Evolutionary conservation across 1,140 invertebrate genomes (phyloP), one percentile per base, ranked within the genome.

Genomic region (Drosophila lini): DNA sequence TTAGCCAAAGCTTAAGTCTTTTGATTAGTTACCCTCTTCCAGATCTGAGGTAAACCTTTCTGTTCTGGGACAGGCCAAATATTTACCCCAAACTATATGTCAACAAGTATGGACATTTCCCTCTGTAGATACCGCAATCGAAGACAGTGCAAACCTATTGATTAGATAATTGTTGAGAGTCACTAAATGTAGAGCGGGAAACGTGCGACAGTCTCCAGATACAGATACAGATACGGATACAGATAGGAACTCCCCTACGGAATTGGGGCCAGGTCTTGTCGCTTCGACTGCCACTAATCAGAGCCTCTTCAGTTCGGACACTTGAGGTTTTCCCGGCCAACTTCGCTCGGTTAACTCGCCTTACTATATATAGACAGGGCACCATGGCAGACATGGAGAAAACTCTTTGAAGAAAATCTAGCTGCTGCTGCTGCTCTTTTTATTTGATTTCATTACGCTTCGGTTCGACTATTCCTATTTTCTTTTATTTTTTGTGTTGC

Each of bases 361-460:
- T 59, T 31, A 67, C 83, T 86, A 86, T 86, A 88, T 85, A 86
- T 86, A 88, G 84, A 61, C 47, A 64, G 59, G 40, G 73, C 31
- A 22, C 16, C 40, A 16, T 41, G n/a, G 40, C 63, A 68, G 81
- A 59, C 68, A 57, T 73, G 81, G 57, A 81, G 82, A 81, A 77
- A 84, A 84, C 68, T 85, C 81, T 84, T 84, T 84, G 81, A 84
- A 79, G 77, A 79, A 78, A 65, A 85, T 74, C 68, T 81, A 82
- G 45, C 45, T 47, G 74, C 73, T 74, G 60, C 59, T 47, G 22
- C 42, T 67, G 56, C 63, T 67, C 79, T 76, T 80, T 88, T 86
- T 88, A 88, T 86, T 88, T 86, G 83, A 88, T 86, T 86, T 88
- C 70, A 81, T 86, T 85, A 81, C 81, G 81, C 70, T 70, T 62